Evolutionary conservation across 2,113 vertebrate genomes (phyloP).

Genomic region (Indri indri): DNA sequence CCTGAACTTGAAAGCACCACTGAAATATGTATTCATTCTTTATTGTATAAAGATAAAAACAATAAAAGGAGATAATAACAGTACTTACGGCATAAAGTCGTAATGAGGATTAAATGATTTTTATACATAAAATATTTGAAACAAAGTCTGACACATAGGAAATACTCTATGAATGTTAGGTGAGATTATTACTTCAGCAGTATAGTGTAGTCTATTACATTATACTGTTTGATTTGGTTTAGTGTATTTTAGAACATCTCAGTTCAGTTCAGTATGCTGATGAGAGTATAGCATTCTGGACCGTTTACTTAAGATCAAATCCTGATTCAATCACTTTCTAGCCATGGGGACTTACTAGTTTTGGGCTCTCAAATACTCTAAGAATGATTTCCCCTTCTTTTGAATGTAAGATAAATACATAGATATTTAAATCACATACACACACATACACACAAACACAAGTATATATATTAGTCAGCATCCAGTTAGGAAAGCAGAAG

Average conservation of each 20-base stretch:
- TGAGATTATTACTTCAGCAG: neutral
- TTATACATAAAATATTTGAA: neutral
- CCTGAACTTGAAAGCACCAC: neutral
- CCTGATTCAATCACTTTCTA: neutral
- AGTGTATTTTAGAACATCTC: neutral
- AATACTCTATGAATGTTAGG: neutral
- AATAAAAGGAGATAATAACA: neutral
- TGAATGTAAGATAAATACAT: neutral
- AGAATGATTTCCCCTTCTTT: neutral
- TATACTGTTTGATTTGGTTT: neutral
- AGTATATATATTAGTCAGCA: neutral
- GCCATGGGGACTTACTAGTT: neutral
- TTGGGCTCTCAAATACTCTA: neutral
- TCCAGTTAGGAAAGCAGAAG: neutral
- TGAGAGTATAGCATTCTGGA: neutral
- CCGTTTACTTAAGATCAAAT: neutral
- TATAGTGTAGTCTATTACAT: neutral
- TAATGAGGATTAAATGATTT: neutral
- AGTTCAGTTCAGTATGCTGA: neutral
- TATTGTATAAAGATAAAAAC: neutral
- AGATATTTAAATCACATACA: neutral
- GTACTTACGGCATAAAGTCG: neutral
- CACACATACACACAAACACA: neutral
- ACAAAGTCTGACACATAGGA: neutral
- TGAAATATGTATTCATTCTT: neutral